Conservation (phyloP, 2,888 invertebrate species). For the Erynnis tages region DNA sequence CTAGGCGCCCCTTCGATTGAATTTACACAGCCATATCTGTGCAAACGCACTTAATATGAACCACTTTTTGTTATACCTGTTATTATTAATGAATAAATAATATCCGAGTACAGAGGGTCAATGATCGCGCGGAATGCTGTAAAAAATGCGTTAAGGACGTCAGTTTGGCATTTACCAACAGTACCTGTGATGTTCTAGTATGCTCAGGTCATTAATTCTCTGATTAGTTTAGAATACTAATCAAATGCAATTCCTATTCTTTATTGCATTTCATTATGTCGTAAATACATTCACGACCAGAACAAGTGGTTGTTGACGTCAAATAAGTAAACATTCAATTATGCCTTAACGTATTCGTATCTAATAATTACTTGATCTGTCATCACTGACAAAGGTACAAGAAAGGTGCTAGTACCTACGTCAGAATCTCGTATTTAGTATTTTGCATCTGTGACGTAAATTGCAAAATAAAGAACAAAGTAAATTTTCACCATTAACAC, state of each 20-base stretch:
- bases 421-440: neutral
- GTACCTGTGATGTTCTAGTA: slow-evolving; percentile 51
- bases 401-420: slow-evolving; percentile 14
- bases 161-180: slow-evolving; percentile 58
- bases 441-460: slow-evolving; percentile 1
- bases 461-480: neutral
- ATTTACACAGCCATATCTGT: slow-evolving; percentile 30
- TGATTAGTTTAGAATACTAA: slow-evolving; percentile 43
- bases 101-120: slow-evolving; percentile 71
- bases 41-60: slow-evolving; percentile 65
- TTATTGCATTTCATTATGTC: slow-evolving; percentile 34
- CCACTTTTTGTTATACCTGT: slow-evolving; percentile 67
- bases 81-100: slow-evolving; percentile 74
- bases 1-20: slow-evolving; percentile 23
- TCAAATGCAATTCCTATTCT: slow-evolving; percentile 31
- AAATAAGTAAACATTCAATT: slow-evolving; percentile 31
- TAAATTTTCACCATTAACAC: neutral
- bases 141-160: slow-evolving; percentile 76
- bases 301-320: slow-evolving; percentile 32
- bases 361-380: slow-evolving; percentile 7
- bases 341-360: slow-evolving; percentile 6
- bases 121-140: slow-evolving; percentile 69
- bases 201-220: slow-evolving; percentile 55
- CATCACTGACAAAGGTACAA: slow-evolving; percentile 4
- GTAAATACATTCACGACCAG: slow-evolving; percentile 35